A percentile compares a stretch with the other conserved stretches of the same genome.
Conservation (phyloP, 2,113 vertebrate genomes). For the Ceuthmochares aereus region DNA sequence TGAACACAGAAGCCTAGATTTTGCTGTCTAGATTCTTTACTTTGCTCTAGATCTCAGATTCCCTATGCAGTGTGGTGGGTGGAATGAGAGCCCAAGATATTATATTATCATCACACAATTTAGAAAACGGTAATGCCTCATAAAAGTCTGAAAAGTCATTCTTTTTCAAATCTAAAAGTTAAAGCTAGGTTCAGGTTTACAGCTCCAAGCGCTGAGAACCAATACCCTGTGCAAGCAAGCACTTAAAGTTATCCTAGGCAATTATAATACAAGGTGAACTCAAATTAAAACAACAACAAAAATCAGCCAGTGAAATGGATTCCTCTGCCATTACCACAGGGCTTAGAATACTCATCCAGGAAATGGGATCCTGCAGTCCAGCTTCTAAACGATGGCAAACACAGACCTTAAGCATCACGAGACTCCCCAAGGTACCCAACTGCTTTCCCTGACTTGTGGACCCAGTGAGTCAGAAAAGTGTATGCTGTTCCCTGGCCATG, state of each 20-base stretch:
- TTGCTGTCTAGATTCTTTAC: background rate
- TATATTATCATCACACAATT: background rate
- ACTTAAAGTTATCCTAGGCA: background rate
- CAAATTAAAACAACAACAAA: background rate
- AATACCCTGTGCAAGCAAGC: background rate
- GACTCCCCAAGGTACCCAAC: background rate
- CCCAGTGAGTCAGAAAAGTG: background rate
- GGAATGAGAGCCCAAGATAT: background rate
- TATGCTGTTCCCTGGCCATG: background rate
- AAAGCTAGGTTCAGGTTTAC: background rate
- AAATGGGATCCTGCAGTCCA: background rate
- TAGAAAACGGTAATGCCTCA: background rate
- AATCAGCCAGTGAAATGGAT: background rate
- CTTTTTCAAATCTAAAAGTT: background rate
- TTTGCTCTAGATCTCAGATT: background rate
- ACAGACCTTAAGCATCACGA: background rate
- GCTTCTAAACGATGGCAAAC: background rate
- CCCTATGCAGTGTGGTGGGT: background rate
- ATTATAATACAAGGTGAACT: background rate
- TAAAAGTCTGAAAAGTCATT: background rate
- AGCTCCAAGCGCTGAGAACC: background rate
- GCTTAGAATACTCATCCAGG: background rate
- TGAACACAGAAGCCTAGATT: background rate
- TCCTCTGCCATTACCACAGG: background rate
- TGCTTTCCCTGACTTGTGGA: background rate